These are phyloP conservation scores for Willisornis vidua DNA, from an alignment of 2,113 vertebrate genomes.

Conservation along the genomic window DNA sequence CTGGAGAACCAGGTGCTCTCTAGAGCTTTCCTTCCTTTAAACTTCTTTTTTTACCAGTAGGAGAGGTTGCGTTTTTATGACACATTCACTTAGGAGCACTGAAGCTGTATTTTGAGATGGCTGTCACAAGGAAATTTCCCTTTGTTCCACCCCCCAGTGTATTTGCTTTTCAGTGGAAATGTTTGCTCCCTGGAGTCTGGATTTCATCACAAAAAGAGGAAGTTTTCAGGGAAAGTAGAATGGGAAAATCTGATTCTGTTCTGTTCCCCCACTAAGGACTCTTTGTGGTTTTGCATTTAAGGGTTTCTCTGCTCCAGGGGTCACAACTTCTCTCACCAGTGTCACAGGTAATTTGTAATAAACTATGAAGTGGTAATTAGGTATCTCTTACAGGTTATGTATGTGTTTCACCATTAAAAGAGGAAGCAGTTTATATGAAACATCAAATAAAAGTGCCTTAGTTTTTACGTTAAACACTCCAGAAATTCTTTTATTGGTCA, in stretches of 20 bases:
- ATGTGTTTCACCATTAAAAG: neutral
- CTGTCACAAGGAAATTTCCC: neutral
- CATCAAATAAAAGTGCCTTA: neutral
- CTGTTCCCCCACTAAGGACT: neutral
- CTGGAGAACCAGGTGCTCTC: neutral
- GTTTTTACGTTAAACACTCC: neutral
- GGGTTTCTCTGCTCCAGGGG: neutral
- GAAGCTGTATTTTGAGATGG: neutral
- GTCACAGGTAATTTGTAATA: neutral
- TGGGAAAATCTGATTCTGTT: neutral
- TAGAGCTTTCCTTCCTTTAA: neutral
- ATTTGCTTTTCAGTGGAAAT: neutral
- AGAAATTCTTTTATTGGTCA: neutral
- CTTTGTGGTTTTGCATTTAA: neutral
- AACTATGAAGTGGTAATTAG: neutral
- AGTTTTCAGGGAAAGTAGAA: neutral
- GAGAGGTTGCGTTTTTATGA: neutral
- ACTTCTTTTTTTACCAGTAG: neutral
- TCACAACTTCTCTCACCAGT: neutral
- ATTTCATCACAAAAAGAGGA: slow-evolving; percentile 20
- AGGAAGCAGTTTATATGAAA: neutral
- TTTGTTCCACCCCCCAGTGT: rapidly evolving
- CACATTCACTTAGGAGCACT: neutral
- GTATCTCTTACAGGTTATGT: neutral
- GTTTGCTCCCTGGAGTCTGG: neutral